Conservation (phyloP, 2,888 invertebrate species). For the Coleophora deauratella region DNA sequence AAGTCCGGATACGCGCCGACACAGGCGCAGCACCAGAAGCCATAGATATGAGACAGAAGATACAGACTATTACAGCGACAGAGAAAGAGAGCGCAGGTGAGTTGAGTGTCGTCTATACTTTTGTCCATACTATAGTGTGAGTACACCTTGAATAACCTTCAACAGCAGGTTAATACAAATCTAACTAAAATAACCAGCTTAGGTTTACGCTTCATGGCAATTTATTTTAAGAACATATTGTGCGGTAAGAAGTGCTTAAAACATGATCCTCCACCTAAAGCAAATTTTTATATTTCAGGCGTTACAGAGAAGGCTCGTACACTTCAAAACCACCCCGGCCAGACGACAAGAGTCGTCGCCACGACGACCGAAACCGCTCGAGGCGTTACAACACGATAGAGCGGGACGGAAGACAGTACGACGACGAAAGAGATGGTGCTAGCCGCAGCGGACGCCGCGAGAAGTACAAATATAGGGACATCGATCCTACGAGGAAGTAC, state of each 20-base stretch:
- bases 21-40: conserved; percentile 49
- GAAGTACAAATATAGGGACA: conserved; percentile 47
- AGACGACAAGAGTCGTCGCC: conserved; percentile 49
- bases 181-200: no score
- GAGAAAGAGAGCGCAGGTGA: conserved; percentile 71
- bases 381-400: conserved; percentile 37
- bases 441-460: conserved; percentile 27
- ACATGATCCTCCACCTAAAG: no score
- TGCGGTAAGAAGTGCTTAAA: no score
- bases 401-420: conserved; percentile 45
- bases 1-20: conserved; percentile 44
- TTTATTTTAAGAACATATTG: no score
- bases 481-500: conserved; percentile 48
- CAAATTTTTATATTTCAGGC: conserved; percentile 27
- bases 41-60: conserved; percentile 78
- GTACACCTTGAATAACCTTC: no score
- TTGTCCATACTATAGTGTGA: no score
- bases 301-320: conserved; percentile 68
- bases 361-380: conserved; percentile 39
- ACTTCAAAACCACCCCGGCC: conserved; percentile 56
- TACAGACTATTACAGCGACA: conserved; percentile 80
- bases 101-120: conserved; percentile 3
- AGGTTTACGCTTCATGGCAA: no score
- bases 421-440: conserved; percentile 26
- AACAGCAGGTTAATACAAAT: no score